Percentiles rank a stretch among this genome's conserved stretches.
phyloP scores from a whole-genome alignment of 2,888 invertebrate species.

The Lasioglossum figueresi region DNA sequence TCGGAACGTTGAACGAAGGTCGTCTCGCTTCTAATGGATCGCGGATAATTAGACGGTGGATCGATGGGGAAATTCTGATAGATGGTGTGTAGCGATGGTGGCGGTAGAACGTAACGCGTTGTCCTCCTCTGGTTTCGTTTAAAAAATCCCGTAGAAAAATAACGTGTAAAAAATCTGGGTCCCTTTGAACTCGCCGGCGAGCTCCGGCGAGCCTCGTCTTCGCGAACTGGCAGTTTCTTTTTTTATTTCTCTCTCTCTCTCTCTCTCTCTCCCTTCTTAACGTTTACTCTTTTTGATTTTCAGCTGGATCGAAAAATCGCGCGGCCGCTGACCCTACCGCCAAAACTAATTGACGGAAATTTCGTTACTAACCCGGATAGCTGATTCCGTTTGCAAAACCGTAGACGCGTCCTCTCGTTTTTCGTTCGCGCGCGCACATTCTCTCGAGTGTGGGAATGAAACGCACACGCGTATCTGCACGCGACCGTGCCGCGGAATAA shows the following conservation, averaged over 20 bases:
- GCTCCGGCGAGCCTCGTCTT: conserved; percentile 42
- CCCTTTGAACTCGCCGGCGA: conserved; percentile 45
- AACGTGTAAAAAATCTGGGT: conserved; percentile 65
- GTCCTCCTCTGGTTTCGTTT: conserved; percentile 21
- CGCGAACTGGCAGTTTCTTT: conserved; percentile 50
- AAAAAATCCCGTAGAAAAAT: conserved; percentile 66
- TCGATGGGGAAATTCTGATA: conserved; percentile 42
- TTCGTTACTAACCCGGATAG: conserved; percentile 42
- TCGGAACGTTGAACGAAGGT: conserved; percentile 19
- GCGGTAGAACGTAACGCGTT: conserved; percentile 43
- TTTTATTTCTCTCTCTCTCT: conserved; percentile 15
- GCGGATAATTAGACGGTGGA: conserved; percentile 21
- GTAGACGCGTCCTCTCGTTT: conserved; percentile 1
- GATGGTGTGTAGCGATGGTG: conserved; percentile 26
- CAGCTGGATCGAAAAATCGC: conserved; percentile 38
- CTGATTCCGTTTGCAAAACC: conserved; percentile 13
- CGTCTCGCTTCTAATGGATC: conserved; percentile 12
- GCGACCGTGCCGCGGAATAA: conserved; percentile 19
- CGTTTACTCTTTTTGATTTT: conserved; percentile 7
- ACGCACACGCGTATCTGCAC: conserved; percentile 16
- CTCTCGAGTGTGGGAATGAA: neutral
- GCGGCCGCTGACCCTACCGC: conserved; percentile 12
- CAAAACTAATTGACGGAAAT: conserved; percentile 55
- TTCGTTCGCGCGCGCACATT: conserved; percentile 4
- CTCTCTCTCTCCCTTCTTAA: neutral